Base-by-base conservation (phyloP, 2,888 invertebrate species). In the Oscheius myriophilus region DNA sequence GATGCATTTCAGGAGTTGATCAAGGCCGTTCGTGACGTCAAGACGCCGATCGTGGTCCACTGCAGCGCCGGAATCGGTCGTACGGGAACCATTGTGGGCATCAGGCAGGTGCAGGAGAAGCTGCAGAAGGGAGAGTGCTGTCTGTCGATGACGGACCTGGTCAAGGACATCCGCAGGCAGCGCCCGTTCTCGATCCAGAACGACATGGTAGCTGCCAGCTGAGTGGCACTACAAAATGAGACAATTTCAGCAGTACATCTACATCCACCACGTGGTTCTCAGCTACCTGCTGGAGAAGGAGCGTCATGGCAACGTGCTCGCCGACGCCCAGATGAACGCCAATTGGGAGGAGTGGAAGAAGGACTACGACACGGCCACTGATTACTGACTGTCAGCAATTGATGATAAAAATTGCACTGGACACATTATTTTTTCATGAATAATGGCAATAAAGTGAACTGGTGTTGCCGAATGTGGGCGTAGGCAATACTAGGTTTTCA, bases 1-100 rank as follows among this genome's bases (percentile, higher is more conserved):
- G n/a, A n/a, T n/a, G n/a, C n/a, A 33, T 33, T 33, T 3, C 33
- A 33, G 33, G 69, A 71, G 14, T 52, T 75, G 23, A 54, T 75
- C 14, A 66, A 67, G 1, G 62, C 63, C 18, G 71, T 80, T 41
- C 71, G 80, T 21, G 72, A 72, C 7, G 63, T 51, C 51, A 70
- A 68, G 12, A 69, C 69, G 43, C 81, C 81, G 14, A 79, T 81
- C 62, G 64, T 79, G n/a, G 78, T 81, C 7, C 81, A 81, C 57
- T 81, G 81, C 42, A 75, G 75, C 2, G 80, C 81, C 7, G 81
- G 81, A 25, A 81, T 81, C 49, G 80, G 80, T 1, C 61, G 80
- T 18, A 79, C 80, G 14, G 74, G 78, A 6, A 79, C 80, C 6
- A 75, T 81, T 51, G 80, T 80, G 11, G 81, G 78, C 53, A 79